Conservation (phyloP, 2,797 vertebrate genomes). For the Coregonus ussuriensis region DNA sequence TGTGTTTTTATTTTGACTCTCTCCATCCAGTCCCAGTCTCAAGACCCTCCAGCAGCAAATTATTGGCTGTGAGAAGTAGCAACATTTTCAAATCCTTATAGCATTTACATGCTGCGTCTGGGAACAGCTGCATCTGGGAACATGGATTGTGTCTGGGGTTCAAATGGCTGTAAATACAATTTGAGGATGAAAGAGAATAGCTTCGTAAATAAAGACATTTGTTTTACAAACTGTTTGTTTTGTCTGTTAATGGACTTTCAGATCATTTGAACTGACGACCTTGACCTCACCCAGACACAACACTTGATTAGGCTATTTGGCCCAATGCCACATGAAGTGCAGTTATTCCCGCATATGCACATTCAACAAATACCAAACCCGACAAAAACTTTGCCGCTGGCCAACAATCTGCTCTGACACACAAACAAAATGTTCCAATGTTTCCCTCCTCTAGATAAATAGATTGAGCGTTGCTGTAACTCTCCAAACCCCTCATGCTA, state of each 20-base stretch:
- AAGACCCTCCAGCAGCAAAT: not conserved
- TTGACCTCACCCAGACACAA: not conserved
- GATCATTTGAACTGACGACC: not conserved
- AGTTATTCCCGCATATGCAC: too few species aligned
- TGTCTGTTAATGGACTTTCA: slow-evolving; percentile 1
- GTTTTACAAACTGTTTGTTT: not conserved
- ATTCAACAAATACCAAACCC: not conserved
- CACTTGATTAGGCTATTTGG: not conserved
- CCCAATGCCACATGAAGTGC: too few species aligned
- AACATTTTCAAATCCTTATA: not conserved
- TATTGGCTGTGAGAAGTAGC: not conserved
- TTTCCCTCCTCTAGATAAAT: slow-evolving; percentile 16
- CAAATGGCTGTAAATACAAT: not conserved
- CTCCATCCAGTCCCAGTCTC: not conserved
- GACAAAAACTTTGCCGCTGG: not conserved
- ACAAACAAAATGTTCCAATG: not conserved
- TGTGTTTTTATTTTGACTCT: not conserved
- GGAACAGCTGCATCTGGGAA: not conserved
- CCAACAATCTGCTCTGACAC: not conserved
- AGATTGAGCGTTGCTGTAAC: not conserved
- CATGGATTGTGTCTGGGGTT: not conserved
- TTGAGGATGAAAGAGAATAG: too few species aligned
- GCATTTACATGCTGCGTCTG: not conserved
- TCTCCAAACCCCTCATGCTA: slow-evolving; percentile 6
- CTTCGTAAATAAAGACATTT: not conserved